phyloP scores from a whole-genome alignment of 2,797 vertebrate genomes.

The Gouania willdenowi region DNA sequence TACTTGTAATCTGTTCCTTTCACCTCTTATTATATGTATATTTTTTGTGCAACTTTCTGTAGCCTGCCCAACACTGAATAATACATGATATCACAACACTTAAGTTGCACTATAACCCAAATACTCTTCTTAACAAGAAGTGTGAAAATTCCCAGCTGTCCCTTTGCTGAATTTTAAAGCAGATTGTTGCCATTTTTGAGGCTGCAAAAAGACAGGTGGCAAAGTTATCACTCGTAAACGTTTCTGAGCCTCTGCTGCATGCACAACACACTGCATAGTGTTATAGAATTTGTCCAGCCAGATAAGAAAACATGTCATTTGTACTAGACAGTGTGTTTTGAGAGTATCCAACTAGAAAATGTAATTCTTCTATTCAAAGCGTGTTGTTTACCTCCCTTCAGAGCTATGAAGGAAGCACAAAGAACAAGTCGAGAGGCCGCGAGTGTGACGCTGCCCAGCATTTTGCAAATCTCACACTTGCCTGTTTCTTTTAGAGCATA shows the following conservation, averaged over 20 bases:
- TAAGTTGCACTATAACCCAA: constrained; percentile 29
- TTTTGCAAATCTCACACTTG: constrained; percentile 48
- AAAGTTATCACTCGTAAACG: no score
- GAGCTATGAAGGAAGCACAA: constrained; percentile 31
- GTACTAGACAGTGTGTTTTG: neutral
- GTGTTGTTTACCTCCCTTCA: constrained; percentile 33
- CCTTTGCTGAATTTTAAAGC: constrained; percentile 17
- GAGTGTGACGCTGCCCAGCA: constrained; percentile 32
- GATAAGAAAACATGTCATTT: constrained; percentile 5
- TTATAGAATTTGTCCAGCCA: constrained; percentile 10
- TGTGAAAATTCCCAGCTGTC: constrained; percentile 48
- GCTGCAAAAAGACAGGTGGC: constrained; percentile 42
- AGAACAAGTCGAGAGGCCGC: constrained; percentile 37
- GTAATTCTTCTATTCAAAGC: neutral
- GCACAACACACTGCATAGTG: no score
- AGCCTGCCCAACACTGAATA: neutral
- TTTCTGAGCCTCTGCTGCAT: no score
- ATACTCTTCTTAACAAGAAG: constrained; percentile 26
- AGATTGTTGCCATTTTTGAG: constrained; percentile 25
- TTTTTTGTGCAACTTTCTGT: no score
- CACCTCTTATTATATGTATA: no score
- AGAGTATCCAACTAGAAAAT: neutral
- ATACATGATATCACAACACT: constrained; percentile 7
- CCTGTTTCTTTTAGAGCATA: constrained; percentile 40
- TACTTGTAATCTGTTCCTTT: no score